Conservation (phyloP, 2,113 vertebrate species). For the Taxidea taxus region DNA sequence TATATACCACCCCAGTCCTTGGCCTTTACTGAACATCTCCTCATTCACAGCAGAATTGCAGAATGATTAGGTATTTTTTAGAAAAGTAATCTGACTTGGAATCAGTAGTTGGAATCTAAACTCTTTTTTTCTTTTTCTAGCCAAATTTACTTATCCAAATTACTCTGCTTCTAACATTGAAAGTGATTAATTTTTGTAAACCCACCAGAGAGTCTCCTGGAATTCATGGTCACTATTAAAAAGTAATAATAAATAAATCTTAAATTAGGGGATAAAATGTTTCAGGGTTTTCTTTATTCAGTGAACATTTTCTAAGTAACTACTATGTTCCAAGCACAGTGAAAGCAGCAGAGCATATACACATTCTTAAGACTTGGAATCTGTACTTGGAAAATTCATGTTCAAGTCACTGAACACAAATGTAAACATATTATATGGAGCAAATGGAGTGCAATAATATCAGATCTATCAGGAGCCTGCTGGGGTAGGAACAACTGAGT, state of each 20-base stretch:
- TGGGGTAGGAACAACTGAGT: not conserved
- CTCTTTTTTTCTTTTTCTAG: not conserved
- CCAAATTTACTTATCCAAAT: not conserved
- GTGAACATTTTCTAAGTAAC: not conserved
- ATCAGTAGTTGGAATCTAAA: not conserved
- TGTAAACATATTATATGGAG: not conserved
- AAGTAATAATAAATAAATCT: not conserved
- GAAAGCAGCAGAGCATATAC: not conserved
- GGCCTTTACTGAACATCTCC: not conserved
- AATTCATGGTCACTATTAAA: not conserved
- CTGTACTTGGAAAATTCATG: not conserved
- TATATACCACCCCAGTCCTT: not conserved
- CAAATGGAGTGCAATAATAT: not conserved
- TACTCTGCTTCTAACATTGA: not conserved
- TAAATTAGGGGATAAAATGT: not conserved
- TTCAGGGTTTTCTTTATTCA: not conserved
- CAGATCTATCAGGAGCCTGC: not conserved
- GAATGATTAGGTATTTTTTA: not conserved
- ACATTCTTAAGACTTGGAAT: not conserved
- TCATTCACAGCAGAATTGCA: not conserved
- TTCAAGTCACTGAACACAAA: not conserved
- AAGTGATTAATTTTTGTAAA: conserved; percentile 11
- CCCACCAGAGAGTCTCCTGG: not conserved
- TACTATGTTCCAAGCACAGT: not conserved
- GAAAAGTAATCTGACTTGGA: not conserved